A percentile compares a stretch with the other conserved stretches of the same genome.
These are phyloP conservation scores for Nymphalis io DNA, from an alignment of 1,140 invertebrate species.

Conservation along the genomic window DNA sequence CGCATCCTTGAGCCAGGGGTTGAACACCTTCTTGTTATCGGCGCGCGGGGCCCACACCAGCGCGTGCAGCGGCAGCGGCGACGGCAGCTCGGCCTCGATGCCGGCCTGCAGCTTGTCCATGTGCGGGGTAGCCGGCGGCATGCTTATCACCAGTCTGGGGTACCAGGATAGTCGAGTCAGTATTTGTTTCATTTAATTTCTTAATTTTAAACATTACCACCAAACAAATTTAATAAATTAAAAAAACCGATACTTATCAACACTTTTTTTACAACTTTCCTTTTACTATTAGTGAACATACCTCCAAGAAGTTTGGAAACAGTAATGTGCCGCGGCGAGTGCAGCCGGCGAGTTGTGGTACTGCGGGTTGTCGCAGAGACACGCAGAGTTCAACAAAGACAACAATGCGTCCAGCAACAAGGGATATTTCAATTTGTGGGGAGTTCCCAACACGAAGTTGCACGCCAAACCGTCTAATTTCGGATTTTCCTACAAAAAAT, in stretches of 20 bases:
- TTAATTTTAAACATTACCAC: background rate
- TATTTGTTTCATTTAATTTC: too few relatives aligned
- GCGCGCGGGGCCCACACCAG: conserved; percentile 84
- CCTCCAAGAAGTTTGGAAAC: conserved; percentile 93
- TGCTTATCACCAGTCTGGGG: conserved; percentile 65
- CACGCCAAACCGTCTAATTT: conserved; percentile 97
- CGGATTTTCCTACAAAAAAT: conserved; percentile 68
- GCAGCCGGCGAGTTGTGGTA: conserved; percentile 82
- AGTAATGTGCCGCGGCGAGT: conserved; percentile 93
- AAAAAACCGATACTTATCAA: too few relatives aligned
- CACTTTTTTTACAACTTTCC: too few relatives aligned
- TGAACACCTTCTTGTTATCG: conserved; percentile 86
- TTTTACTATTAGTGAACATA: conserved; percentile 48
- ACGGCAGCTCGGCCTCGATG: conserved; percentile 73
- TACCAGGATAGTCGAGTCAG: background rate
- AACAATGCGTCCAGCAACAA: conserved; percentile 92
- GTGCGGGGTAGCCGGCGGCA: conserved; percentile 94
- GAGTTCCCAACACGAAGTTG: conserved; percentile 94
- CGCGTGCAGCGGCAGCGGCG: conserved; percentile 79
- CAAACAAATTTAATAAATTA: background rate
- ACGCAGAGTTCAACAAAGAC: conserved; percentile 87
- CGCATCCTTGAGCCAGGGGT: conserved; percentile 88
- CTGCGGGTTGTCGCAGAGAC: conserved; percentile 84
- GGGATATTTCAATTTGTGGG: conserved; percentile 94
- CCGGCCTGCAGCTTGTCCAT: conserved; percentile 88